Conservation (phyloP, 2,888 invertebrate genomes). For the Marasmarcha lunaedactyla region DNA sequence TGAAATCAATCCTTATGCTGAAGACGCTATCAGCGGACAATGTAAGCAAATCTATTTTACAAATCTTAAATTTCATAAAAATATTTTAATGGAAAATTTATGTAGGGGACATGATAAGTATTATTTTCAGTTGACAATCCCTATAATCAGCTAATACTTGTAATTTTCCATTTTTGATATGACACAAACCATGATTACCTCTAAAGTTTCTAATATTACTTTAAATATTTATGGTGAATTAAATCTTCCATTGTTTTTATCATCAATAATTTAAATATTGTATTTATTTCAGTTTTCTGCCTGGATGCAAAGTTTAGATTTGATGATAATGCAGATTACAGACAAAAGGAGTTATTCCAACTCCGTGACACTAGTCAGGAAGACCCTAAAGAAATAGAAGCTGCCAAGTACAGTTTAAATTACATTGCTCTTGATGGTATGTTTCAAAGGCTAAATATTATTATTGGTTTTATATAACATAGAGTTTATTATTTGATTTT, state of each 20-base stretch:
- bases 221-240: too few relatives aligned
- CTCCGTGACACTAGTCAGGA: conserved; percentile 91
- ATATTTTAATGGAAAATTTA: conserved; percentile 1
- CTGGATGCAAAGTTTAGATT: conserved; percentile 96
- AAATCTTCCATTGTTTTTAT: too few relatives aligned
- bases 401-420: conserved; percentile 89
- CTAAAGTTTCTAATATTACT: too few relatives aligned
- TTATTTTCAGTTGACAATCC: too few relatives aligned
- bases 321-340: conserved; percentile 93
- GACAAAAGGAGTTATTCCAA: conserved; percentile 89
- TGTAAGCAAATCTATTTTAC: conserved; percentile 64
- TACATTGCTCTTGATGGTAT: conserved; percentile 94
- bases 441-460: conserved; percentile 5
- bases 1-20: conserved; percentile 96
- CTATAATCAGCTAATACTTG: too few relatives aligned
- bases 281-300: conserved; percentile 80
- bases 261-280: too few relatives aligned
- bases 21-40: conserved; percentile 81
- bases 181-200: too few relatives aligned
- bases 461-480: too few relatives aligned
- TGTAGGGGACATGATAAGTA: too few relatives aligned
- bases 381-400: conserved; percentile 92
- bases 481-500: too few relatives aligned
- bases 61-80: conserved; percentile 1
- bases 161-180: too few relatives aligned